These are phyloP conservation scores for Crambe crambe DNA, from an alignment of 37 sponge, comb jelly and placozoan genomes.

Conservation along the genomic window DNA sequence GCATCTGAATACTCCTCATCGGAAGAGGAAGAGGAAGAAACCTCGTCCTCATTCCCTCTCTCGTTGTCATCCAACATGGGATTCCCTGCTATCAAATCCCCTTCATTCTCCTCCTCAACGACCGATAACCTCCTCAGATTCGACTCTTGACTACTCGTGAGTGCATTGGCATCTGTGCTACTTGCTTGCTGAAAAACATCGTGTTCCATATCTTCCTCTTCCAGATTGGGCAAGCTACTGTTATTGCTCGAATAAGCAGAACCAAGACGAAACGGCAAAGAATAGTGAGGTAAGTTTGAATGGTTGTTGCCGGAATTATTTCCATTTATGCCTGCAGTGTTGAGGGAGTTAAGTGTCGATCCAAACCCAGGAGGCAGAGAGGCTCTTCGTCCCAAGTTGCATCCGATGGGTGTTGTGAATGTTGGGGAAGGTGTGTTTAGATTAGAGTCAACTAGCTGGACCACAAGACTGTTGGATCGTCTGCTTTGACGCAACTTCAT, in stretches of 20 bases:
- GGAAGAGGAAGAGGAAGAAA: background rate
- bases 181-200: background rate
- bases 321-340: background rate
- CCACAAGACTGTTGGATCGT: constrained; percentile 33
- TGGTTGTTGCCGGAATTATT: background rate
- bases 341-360: background rate
- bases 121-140: background rate
- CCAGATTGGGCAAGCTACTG: constrained; percentile 28
- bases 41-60: background rate
- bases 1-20: constrained; percentile 3
- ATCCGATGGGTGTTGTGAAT: constrained; percentile 1
- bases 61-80: background rate
- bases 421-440: background rate
- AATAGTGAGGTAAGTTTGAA: constrained; percentile 2
- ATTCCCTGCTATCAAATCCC: background rate
- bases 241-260: background rate
- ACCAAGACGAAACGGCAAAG: constrained; percentile 12
- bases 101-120: constrained; percentile 7
- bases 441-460: background rate
- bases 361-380: constrained; percentile 59
- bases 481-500: constrained; percentile 37
- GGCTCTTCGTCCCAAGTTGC: constrained; percentile 53
- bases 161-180: too few species aligned
- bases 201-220: constrained; percentile 3
- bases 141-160: constrained; percentile 23